Evolutionary conservation across 2,113 vertebrate genomes (phyloP).

Genomic region (Rhynchomys soricoides): DNA sequence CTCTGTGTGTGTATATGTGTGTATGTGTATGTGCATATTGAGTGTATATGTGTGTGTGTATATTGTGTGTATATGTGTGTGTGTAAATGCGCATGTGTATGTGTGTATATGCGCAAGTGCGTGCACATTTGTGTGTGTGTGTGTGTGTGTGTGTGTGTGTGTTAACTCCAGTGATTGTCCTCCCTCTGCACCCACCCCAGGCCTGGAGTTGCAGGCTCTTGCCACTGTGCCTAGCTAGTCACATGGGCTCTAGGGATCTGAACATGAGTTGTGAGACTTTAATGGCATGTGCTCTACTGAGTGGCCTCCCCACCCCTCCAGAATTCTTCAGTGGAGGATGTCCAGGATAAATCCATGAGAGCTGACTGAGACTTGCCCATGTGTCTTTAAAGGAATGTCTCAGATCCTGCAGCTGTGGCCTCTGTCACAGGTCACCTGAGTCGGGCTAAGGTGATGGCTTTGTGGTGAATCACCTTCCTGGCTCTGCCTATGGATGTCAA

Average conservation of each 20-base stretch:
- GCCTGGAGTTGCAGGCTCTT: neutral
- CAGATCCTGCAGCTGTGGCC: neutral
- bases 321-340: neutral
- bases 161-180: neutral
- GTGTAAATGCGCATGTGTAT: neutral
- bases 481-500: neutral
- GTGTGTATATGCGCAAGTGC: too few species aligned
- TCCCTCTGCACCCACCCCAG: neutral
- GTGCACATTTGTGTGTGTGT: too few species aligned
- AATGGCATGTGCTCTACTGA: neutral
- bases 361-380: neutral
- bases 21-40: neutral
- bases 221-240: neutral
- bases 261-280: neutral
- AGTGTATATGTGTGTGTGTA: neutral
- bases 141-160: neutral
- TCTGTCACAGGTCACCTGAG: neutral
- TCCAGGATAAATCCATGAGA: neutral
- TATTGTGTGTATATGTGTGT: neutral
- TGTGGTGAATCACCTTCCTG: neutral
- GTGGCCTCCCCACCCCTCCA: neutral
- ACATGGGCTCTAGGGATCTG: neutral
- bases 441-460: neutral
- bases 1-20: neutral
- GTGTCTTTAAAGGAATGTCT: neutral